Conservation (phyloP, 2,888 invertebrate species). For the Phaedon cochleariae region DNA sequence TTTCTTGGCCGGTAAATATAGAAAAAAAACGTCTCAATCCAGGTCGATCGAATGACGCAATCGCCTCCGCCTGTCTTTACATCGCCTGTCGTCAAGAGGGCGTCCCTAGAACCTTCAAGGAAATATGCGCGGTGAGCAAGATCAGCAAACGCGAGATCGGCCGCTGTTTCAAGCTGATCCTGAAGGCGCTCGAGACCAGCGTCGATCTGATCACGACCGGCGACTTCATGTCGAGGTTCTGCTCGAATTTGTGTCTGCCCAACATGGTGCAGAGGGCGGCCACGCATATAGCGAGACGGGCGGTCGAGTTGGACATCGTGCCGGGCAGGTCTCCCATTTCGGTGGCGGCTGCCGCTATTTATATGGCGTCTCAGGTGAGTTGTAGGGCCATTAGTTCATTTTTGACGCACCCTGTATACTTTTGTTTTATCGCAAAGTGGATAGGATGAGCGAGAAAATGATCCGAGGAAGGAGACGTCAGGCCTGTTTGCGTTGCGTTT, state of each 20-base stretch:
- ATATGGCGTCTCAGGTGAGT: constrained; percentile 91
- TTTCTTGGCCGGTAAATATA: too few species aligned
- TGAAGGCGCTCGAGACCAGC: constrained; percentile 95
- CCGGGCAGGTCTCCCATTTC: constrained; percentile 98
- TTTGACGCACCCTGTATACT: too few species aligned
- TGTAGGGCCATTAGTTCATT: constrained; percentile 54
- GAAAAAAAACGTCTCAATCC: too few species aligned
- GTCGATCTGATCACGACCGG: constrained; percentile 98
- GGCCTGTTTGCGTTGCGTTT: too few species aligned
- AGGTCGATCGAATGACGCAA: constrained; percentile 92
- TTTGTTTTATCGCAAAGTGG: too few species aligned
- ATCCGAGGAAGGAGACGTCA: too few species aligned
- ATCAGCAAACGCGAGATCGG: constrained; percentile 99
- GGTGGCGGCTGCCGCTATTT: constrained; percentile 98
- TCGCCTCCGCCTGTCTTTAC: constrained; percentile 97
- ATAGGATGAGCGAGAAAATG: too few species aligned
- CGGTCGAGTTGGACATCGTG: constrained; percentile 96
- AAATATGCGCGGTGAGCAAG: constrained; percentile 98
- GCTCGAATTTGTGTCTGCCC: constrained; percentile 91
- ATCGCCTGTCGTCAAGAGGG: constrained; percentile 99
- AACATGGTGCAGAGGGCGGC: constrained; percentile 93
- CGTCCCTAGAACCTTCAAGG: constrained; percentile 98
- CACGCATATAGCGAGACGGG: constrained; percentile 95
- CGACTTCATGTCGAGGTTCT: constrained; percentile 99
- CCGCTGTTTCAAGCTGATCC: constrained; percentile 94